Evolutionary conservation across 2,888 invertebrate species (phyloP).

Genomic region (Esperia sulphurella): DNA sequence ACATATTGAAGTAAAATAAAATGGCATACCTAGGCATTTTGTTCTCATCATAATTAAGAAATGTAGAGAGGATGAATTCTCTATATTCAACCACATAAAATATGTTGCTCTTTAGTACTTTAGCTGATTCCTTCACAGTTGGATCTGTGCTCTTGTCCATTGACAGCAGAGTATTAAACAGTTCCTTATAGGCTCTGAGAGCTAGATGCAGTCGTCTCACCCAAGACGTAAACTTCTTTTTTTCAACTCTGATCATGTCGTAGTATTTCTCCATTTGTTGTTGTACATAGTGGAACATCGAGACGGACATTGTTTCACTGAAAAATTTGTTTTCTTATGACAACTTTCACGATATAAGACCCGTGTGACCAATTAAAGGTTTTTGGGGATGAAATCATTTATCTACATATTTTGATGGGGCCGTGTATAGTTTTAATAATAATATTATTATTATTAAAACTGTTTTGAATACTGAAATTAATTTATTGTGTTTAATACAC

Average conservation of each 20-base stretch:
- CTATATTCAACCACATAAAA: constrained; percentile 97
- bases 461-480: too few relatives aligned
- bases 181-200: constrained; percentile 88
- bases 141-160: constrained; percentile 89
- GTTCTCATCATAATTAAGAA: constrained; percentile 90
- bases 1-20: not conserved
- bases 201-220: constrained; percentile 92
- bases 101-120: constrained; percentile 92
- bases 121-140: constrained; percentile 87
- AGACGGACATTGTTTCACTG: constrained; percentile 95
- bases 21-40: constrained; percentile 86
- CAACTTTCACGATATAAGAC: too few relatives aligned
- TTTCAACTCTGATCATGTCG: constrained; percentile 91
- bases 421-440: too few relatives aligned
- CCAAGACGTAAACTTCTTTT: constrained; percentile 91
- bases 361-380: too few relatives aligned
- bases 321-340: too few relatives aligned
- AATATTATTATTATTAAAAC: too few relatives aligned
- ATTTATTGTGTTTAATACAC: too few relatives aligned
- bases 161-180: constrained; percentile 88
- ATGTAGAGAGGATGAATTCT: constrained; percentile 89
- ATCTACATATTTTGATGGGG: too few relatives aligned
- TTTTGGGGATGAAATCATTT: too few relatives aligned
- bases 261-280: constrained; percentile 92
- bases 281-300: constrained; percentile 96